These are phyloP conservation scores for Microtus californicus DNA, from an alignment of 2,797 vertebrate species.

Conservation along the genomic window DNA sequence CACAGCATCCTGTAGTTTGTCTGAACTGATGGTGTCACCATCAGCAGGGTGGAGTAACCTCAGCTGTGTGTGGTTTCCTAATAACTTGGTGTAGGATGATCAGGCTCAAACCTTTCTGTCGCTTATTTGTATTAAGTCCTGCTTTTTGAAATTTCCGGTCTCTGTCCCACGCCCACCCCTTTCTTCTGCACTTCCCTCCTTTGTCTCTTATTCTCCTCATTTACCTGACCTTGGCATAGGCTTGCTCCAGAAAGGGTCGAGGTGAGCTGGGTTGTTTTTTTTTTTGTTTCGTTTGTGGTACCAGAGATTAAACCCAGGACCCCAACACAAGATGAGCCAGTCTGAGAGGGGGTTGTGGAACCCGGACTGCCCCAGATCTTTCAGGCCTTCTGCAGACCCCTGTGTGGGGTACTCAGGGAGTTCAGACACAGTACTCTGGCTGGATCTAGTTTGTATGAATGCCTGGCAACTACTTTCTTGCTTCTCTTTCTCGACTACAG, in stretches of 20 bases:
- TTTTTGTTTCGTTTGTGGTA: neutral
- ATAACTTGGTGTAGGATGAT: constrained; percentile 21
- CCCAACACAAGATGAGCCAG: neutral
- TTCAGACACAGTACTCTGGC: neutral
- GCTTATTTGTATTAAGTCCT: neutral
- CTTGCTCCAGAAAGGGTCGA: neutral
- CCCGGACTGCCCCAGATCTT: neutral
- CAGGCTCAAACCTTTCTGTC: neutral
- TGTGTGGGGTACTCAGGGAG: too few species aligned
- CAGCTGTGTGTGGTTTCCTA: neutral
- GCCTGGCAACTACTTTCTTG: neutral
- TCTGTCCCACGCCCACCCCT: neutral
- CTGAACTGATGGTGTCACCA: neutral
- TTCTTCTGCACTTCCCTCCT: neutral
- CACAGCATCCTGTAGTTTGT: neutral
- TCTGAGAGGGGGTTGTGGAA: neutral
- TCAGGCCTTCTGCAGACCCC: neutral
- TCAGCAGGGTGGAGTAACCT: neutral
- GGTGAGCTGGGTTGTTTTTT: too few species aligned
- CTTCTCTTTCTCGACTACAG: neutral
- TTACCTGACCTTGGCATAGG: neutral
- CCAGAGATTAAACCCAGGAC: neutral
- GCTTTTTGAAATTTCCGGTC: neutral
- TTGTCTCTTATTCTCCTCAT: neutral
- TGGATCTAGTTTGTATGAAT: neutral